Evolutionary conservation across 2,888 invertebrate genomes (phyloP).

Genomic region (Pantelozetes paolii): DNA sequence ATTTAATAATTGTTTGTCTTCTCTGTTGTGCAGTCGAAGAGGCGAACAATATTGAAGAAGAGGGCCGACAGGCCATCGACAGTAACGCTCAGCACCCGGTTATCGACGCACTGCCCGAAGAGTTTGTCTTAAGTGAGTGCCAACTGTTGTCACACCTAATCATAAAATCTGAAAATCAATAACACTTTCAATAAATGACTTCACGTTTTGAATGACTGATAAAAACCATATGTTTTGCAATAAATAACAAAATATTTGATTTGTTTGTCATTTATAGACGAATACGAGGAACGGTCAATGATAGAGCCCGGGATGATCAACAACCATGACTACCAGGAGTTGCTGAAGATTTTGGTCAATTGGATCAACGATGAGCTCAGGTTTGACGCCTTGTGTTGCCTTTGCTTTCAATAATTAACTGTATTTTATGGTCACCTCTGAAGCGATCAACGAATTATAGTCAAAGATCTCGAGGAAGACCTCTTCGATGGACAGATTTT

Average conservation of each 20-base stretch:
- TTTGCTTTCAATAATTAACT: constrained; percentile 5
- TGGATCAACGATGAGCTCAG: constrained; percentile 99
- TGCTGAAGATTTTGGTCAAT: constrained; percentile 81
- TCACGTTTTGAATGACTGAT: not conserved
- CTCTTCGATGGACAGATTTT: constrained; percentile 92
- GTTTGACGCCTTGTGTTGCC: constrained; percentile 22
- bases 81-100: constrained; percentile 74
- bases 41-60: constrained; percentile 66
- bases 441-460: constrained; percentile 82
- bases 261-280: constrained; percentile 63
- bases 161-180: constrained; percentile 37
- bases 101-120: constrained; percentile 79
- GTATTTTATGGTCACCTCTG: not conserved
- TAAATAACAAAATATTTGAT: not conserved
- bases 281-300: constrained; percentile 94
- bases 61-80: constrained; percentile 93
- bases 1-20: constrained; percentile 10
- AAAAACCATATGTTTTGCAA: not conserved
- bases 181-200: not conserved
- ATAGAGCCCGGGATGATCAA: constrained; percentile 82
- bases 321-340: constrained; percentile 76
- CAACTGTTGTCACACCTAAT: constrained; percentile 45
- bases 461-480: constrained; percentile 92
- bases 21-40: constrained; percentile 68
- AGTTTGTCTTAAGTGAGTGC: constrained; percentile 74